Conservation (phyloP, 2,113 vertebrate species). For the Orthonyx spaldingii region DNA sequence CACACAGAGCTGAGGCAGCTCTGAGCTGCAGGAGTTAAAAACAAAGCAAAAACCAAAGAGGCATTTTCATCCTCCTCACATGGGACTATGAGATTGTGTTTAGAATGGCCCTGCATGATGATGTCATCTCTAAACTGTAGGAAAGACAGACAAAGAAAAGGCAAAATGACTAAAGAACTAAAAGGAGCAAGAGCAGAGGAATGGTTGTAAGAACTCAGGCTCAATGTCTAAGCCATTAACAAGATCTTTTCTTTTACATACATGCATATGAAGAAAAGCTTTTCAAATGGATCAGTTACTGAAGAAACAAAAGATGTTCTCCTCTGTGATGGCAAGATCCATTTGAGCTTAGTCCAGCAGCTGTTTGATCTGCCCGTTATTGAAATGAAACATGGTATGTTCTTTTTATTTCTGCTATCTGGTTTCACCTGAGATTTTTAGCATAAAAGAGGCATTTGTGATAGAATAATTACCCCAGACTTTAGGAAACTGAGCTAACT, state of each 20-base stretch:
- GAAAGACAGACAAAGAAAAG: background rate
- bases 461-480: background rate
- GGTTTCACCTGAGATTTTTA: background rate
- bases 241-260: constrained; percentile 35
- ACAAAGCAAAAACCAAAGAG: background rate
- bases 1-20: background rate
- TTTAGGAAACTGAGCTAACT: background rate
- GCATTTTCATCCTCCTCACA: background rate
- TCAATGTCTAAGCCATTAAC: background rate
- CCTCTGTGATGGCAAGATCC: constrained; percentile 83
- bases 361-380: constrained; percentile 80
- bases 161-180: background rate
- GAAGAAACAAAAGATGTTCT: constrained; percentile 85
- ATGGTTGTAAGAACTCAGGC: background rate
- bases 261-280: constrained; percentile 74
- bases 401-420: background rate
- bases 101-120: background rate
- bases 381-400: constrained; percentile 87
- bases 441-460: background rate
- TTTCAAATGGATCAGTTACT: constrained; percentile 81
- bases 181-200: background rate
- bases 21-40: background rate
- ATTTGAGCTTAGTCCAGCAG: constrained; percentile 77
- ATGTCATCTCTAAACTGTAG: background rate
- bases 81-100: background rate